phyloP scores from a whole-genome alignment of 2,888 invertebrate species.

The Bimastos eiseni region DNA sequence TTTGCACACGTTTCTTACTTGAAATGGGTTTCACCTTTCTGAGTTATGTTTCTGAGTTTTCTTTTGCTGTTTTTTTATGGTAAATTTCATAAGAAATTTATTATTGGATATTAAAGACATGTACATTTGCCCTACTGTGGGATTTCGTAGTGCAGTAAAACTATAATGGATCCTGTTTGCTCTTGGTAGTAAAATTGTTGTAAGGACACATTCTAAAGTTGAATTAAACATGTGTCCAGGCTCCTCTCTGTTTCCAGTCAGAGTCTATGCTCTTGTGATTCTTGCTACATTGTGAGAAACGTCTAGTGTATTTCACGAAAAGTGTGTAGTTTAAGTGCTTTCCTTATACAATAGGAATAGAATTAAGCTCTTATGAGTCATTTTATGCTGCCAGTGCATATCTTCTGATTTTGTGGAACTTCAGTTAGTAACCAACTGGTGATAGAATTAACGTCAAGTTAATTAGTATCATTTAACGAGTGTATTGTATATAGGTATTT shows the following conservation, averaged over 20 bases:
- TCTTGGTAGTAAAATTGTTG: background rate
- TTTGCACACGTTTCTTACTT: no score
- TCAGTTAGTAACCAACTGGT: background rate
- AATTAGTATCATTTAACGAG: background rate
- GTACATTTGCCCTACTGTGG: background rate
- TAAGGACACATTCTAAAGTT: background rate
- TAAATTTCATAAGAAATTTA: background rate
- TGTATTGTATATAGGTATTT: constrained; percentile 2
- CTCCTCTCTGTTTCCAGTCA: background rate
- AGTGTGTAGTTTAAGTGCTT: background rate
- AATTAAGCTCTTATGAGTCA: background rate
- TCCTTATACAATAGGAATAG: background rate
- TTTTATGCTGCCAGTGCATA: background rate
- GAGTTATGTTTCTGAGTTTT: background rate
- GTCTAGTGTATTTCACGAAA: background rate
- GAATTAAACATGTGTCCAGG: background rate
- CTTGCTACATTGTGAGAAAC: background rate
- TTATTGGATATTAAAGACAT: background rate
- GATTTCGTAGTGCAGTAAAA: background rate
- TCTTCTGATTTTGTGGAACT: background rate
- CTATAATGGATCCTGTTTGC: no score
- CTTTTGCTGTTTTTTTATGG: background rate
- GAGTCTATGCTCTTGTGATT: background rate
- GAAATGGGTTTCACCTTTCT: background rate
- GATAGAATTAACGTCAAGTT: background rate